A percentile compares a stretch with the other conserved stretches of the same genome.
Conservation (phyloP, 30 jellyfish, hydroid and myxozoan genomes). For the Hydra vulgaris region DNA sequence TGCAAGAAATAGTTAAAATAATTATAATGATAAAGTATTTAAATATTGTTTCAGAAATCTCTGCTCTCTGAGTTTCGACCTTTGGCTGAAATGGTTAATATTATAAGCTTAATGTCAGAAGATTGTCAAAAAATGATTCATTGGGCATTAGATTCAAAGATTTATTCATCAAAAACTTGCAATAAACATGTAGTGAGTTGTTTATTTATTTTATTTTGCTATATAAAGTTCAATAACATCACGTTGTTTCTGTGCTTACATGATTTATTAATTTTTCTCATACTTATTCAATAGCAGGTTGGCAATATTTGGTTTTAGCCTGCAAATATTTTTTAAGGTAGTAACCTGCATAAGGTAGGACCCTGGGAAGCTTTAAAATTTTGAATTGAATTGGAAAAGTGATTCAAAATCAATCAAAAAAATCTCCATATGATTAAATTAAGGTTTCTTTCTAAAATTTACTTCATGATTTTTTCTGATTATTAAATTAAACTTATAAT, state of each 20-base stretch:
- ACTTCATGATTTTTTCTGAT: not conserved
- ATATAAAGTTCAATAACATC: too few relatives aligned
- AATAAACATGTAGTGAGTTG: slow-evolving; percentile 30
- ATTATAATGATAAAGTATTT: too few relatives aligned
- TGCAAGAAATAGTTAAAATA: too few relatives aligned
- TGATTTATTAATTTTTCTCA: too few relatives aligned
- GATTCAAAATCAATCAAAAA: not conserved
- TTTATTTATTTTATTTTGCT: not conserved
- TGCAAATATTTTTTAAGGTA: too few relatives aligned
- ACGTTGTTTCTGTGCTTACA: too few relatives aligned
- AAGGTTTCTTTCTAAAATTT: not conserved
- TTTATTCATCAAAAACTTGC: slow-evolving; percentile 33
- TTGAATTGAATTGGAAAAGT: not conserved
- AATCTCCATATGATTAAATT: not conserved
- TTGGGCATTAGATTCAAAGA: slow-evolving; percentile 44
- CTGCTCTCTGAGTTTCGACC: slow-evolving; percentile 15
- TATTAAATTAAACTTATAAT: not conserved
- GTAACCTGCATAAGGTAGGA: too few relatives aligned
- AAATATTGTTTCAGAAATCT: too few relatives aligned
- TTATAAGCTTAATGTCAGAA: slow-evolving; percentile 18
- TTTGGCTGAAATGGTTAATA: slow-evolving; percentile 11
- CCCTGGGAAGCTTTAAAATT: not conserved
- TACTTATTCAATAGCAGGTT: too few relatives aligned
- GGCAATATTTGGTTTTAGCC: too few relatives aligned
- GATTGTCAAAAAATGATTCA: slow-evolving; percentile 31